phyloP scores from a whole-genome alignment of 2,797 vertebrate species.

The Sphenopsis melanotis region DNA sequence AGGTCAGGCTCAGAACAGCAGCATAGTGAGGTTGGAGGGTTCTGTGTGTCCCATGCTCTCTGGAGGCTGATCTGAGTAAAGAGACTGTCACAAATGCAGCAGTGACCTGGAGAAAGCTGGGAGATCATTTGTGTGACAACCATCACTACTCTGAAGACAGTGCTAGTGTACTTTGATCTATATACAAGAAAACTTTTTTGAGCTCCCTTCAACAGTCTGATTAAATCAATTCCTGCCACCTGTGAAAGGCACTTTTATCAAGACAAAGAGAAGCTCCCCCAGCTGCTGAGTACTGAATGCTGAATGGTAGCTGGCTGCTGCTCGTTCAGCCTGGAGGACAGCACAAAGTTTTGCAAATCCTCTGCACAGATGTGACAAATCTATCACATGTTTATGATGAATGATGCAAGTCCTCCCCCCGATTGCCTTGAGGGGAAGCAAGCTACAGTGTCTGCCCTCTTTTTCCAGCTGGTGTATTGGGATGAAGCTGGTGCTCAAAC shows the following conservation, averaged over 20 bases:
- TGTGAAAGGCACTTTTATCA: background rate
- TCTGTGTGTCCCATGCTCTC: accelerated
- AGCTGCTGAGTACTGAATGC: background rate
- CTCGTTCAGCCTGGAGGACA: background rate
- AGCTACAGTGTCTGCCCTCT: accelerated
- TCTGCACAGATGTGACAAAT: background rate
- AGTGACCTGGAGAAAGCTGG: background rate
- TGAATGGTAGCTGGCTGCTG: background rate
- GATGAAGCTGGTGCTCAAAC: background rate
- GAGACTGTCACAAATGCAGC: background rate
- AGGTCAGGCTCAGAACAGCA: background rate
- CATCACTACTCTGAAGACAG: background rate
- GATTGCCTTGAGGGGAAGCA: background rate
- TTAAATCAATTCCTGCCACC: background rate
- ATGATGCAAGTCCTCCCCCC: background rate
- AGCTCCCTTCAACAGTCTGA: background rate
- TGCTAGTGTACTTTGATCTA: background rate
- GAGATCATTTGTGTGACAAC: background rate
- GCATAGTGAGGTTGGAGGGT: accelerated
- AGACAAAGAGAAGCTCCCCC: background rate
- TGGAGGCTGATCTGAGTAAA: background rate
- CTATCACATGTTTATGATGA: background rate
- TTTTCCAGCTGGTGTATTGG: accelerated
- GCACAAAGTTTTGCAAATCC: background rate
- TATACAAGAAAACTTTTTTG: accelerated